Evolutionary conservation across 2,888 invertebrate species (phyloP), one percentile per base, ranked within the genome.

Genomic region (Plebejus melissa): DNA sequence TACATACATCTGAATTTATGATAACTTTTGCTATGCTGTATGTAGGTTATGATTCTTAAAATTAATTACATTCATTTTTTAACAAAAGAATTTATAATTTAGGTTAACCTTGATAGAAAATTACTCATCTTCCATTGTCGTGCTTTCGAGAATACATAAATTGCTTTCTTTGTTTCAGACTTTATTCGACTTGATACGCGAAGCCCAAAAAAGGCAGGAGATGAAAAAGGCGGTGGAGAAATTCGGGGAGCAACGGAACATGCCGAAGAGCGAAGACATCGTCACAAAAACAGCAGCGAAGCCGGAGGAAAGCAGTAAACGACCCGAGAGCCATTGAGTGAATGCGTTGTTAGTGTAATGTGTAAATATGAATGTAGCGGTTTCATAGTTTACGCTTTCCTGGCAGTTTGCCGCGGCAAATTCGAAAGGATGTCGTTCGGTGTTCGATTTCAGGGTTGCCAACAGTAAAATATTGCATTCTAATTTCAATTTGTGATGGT

Each of bases 151-250:
- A 50, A 76, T 28, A 16, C 41, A 5, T 60, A 7, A 57, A 57
- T 46, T 50, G 46, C 28, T 71, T 50, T 54, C n/a, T 71, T 38
- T 9, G 70, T 89, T 87, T 1, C 90, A 93, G 93, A 90, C 88
- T 83, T 84, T 93, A 82, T 92, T 90, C 85, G 90, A 91, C 82
- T 82, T 93, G 78, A 93, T 93, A 74, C 87, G 91, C 75, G 92
- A 93, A 80, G 92, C 91, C 65, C 92, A 93, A 76, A 89, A 87
- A 79, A 83, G 91, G 76, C 83, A 89, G n/a, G 91, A 88, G 74
- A 82, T 87, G 85, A 93, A 88, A 81, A 91, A 87, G 78, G 88
- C 91, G 0, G 86, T 80, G 0, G 86, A 85, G 65, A 87, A 88
- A 69, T 80, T 82, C 41, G 82, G 80, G 1, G 86, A 87, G 76